A percentile compares a stretch with the other conserved stretches of the same genome.
Conservation (phyloP, 2,113 vertebrate species). For the Alethe diademata region DNA sequence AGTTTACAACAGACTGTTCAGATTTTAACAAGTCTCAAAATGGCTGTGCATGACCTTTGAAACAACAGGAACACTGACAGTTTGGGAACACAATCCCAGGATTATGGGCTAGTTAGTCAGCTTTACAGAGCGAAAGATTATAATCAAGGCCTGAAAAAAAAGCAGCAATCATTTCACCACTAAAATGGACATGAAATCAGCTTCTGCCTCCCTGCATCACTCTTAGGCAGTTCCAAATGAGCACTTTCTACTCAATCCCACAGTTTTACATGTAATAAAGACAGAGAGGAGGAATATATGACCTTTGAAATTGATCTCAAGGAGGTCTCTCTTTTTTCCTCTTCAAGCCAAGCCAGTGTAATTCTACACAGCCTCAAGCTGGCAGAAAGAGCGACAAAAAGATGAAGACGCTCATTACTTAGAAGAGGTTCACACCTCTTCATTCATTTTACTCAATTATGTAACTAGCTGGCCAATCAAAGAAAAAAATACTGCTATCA, state of each 20-base stretch:
- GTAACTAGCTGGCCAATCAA: neutral
- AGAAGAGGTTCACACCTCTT: neutral
- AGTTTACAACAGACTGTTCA: neutral
- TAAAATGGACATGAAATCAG: neutral
- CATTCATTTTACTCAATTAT: neutral
- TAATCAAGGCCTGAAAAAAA: neutral
- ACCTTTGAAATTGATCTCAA: conserved; percentile 29
- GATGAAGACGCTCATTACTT: neutral
- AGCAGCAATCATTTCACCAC: neutral
- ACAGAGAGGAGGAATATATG: neutral
- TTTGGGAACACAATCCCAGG: neutral
- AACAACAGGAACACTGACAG: neutral
- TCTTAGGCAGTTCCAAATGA: neutral
- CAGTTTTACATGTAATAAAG: conserved; percentile 7
- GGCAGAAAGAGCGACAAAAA: neutral
- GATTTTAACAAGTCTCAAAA: neutral
- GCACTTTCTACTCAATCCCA: conserved; percentile 31
- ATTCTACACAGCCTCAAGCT: neutral
- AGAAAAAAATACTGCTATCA: neutral
- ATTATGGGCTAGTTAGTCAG: neutral
- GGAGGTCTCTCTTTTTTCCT: neutral
- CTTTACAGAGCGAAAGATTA: neutral
- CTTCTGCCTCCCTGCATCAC: neutral
- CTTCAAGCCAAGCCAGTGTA: neutral
- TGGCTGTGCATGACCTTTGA: neutral